Conservation (phyloP, 2,888 invertebrate species). For the Acanthosepion pharaonis region DNA sequence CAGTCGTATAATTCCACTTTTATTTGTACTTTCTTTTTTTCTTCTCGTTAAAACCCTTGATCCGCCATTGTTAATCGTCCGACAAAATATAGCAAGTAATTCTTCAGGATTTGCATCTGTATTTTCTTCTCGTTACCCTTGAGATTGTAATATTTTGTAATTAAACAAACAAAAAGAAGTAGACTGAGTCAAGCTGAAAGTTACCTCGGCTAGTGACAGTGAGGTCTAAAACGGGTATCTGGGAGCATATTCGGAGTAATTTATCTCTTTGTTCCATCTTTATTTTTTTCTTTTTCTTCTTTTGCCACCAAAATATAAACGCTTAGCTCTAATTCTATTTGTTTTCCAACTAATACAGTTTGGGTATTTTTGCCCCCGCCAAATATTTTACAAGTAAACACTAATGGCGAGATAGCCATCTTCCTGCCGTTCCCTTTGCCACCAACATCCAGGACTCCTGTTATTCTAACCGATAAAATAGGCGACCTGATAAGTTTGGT, state of each 20-base stretch:
- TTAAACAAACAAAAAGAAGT: not conserved
- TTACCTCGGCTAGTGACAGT: not conserved
- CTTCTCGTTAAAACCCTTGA: no score
- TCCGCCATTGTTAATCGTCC: no score
- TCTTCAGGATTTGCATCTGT: no score
- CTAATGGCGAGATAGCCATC: conserved; percentile 11
- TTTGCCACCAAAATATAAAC: not conserved
- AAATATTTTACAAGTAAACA: conserved; percentile 23
- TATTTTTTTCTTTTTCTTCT: not conserved
- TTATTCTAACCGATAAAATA: conserved; percentile 23
- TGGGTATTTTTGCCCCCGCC: conserved; percentile 33
- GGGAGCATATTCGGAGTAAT: not conserved
- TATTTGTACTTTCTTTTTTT: no score
- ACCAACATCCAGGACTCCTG: not conserved
- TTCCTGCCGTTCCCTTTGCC: not conserved
- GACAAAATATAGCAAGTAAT: no score
- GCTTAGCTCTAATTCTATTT: not conserved
- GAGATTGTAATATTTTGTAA: conserved; percentile 4
- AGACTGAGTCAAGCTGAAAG: not conserved
- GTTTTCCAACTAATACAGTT: conserved; percentile 33
- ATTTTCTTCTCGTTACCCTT: not conserved
- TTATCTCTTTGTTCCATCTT: not conserved
- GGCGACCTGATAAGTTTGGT: not conserved
- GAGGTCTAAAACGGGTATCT: not conserved
- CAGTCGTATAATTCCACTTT: no score